Conservation (phyloP, 2,113 vertebrate genomes). For the Pteronura brasiliensis region DNA sequence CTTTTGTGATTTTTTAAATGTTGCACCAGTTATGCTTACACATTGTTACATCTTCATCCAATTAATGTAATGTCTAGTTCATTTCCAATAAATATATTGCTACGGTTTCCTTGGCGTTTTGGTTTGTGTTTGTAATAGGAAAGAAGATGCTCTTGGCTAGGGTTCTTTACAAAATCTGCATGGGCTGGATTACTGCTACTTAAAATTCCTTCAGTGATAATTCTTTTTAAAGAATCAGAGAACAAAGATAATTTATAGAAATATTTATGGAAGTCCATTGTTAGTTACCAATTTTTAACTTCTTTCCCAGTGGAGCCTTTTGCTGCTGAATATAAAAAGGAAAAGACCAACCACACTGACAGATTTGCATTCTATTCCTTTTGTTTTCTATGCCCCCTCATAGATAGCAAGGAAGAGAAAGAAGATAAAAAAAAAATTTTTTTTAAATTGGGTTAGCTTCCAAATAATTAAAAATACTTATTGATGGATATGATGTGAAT, state of each 20-base stretch:
- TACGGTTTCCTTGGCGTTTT: slow-evolving; percentile 71
- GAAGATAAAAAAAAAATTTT: not conserved
- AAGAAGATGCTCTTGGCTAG: not conserved
- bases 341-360: not conserved
- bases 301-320: not conserved
- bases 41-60: slow-evolving; percentile 67
- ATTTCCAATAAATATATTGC: slow-evolving; percentile 84
- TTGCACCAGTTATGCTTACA: slow-evolving; percentile 63
- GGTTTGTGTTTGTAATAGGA: slow-evolving; percentile 38
- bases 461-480: not conserved
- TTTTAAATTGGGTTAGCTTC: not conserved
- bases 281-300: not conserved
- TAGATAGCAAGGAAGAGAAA: not conserved
- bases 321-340: not conserved
- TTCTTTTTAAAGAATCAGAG: not conserved
- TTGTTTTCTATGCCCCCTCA: not conserved
- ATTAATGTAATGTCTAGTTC: slow-evolving; percentile 78
- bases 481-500: not conserved
- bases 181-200: not conserved
- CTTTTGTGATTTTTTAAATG: slow-evolving; percentile 62
- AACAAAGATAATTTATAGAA: slow-evolving; percentile 17
- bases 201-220: not conserved
- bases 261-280: not conserved
- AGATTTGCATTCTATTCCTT: not conserved
- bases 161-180: not conserved